Conservation (phyloP, 2,113 vertebrate genomes). For the Pholis gunnellus region DNA sequence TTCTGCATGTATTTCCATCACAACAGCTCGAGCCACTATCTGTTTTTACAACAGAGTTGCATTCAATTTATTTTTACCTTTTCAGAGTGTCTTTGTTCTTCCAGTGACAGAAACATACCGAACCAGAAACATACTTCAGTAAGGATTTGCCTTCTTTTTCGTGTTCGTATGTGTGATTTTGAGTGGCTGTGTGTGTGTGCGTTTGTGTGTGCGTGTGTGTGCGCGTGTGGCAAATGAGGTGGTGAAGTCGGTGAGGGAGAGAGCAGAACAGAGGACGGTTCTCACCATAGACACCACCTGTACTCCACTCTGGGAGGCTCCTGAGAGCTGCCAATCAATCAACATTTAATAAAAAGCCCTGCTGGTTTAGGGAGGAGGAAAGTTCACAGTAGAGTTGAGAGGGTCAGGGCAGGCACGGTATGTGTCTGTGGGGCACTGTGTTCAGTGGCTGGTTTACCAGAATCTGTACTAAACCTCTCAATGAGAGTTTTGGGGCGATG, state of each 20-base stretch:
- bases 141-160: neutral
- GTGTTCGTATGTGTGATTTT: conserved; percentile 7
- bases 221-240: conserved; percentile 11
- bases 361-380: conserved; percentile 58
- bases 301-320: conserved; percentile 80
- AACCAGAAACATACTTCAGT: neutral
- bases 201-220: conserved; percentile 17
- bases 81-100: neutral
- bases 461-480: conserved; percentile 11
- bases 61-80: neutral
- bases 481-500: neutral
- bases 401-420: conserved; percentile 41
- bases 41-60: conserved; percentile 19
- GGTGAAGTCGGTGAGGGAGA: conserved; percentile 36
- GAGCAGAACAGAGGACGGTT: conserved; percentile 62
- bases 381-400: conserved; percentile 65
- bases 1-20: conserved; percentile 60
- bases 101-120: conserved; percentile 1
- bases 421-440: neutral
- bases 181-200: neutral
- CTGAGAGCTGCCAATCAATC: conserved; percentile 84
- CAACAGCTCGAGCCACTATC: conserved; percentile 32
- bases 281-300: conserved; percentile 80
- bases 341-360: conserved; percentile 78
- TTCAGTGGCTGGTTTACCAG: conserved; percentile 8